Conservation (phyloP, 2,888 invertebrate species). For the Acheta domesticus region DNA sequence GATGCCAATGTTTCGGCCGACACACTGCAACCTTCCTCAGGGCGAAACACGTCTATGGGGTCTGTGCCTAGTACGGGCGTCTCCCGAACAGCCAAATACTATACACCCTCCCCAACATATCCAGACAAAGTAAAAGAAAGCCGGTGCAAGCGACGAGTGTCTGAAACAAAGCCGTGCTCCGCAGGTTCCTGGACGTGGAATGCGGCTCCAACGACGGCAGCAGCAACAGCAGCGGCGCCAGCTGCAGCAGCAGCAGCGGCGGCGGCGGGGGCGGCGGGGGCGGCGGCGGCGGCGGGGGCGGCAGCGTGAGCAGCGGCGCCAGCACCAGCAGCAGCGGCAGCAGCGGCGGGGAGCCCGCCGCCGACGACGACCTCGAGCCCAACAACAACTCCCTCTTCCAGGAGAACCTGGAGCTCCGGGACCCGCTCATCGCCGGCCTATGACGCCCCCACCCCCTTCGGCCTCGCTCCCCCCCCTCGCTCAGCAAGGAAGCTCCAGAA, state of each 20-base stretch:
- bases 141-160: too few species aligned
- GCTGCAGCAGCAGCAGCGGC: constrained; percentile 35
- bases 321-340: constrained; percentile 37
- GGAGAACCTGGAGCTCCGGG: constrained; percentile 37
- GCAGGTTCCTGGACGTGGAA: constrained; percentile 48
- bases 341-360: constrained; percentile 36
- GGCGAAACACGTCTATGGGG: too few species aligned
- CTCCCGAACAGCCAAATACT: too few species aligned
- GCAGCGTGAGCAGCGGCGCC: constrained; percentile 38
- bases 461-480: too few species aligned
- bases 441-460: neutral
- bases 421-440: neutral
- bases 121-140: too few species aligned
- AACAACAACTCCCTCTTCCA: constrained; percentile 42
- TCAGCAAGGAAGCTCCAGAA: too few species aligned
- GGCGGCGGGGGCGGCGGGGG: constrained; percentile 36
- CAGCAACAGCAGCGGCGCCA: constrained; percentile 35
- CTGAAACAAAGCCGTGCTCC: too few species aligned
- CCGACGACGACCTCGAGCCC: constrained; percentile 38
- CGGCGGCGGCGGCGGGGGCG: constrained; percentile 37
- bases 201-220: constrained; percentile 45
- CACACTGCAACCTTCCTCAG: too few species aligned
- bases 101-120: too few species aligned
- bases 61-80: too few species aligned
- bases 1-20: too few species aligned